These are phyloP conservation scores for Ceratina australensis DNA, from an alignment of 1,140 invertebrate genomes.

Conservation along the genomic window DNA sequence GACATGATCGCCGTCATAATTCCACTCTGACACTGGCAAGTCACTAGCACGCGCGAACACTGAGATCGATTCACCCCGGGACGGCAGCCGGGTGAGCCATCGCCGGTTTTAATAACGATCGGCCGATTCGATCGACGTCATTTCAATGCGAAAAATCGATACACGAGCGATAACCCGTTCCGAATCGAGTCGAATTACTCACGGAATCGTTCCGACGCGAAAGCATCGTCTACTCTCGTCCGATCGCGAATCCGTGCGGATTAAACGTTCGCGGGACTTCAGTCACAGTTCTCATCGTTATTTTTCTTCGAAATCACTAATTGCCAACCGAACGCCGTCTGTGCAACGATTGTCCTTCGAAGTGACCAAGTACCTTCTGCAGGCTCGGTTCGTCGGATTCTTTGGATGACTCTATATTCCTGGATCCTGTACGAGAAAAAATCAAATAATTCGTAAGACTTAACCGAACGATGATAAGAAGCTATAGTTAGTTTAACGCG, in stretches of 20 bases:
- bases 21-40: conserved; percentile 47
- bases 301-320: not conserved
- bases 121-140: conserved; percentile 30
- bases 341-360: too few relatives aligned
- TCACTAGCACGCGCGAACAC: conserved; percentile 53
- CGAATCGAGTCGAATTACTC: too few relatives aligned
- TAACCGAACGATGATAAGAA: not conserved
- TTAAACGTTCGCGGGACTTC: conserved; percentile 37
- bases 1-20: conserved; percentile 15
- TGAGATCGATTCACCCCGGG: conserved; percentile 34
- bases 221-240: conserved; percentile 26
- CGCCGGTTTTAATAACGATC: conserved; percentile 34
- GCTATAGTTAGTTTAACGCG: too few relatives aligned
- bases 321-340: not conserved
- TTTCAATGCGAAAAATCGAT: conserved; percentile 8
- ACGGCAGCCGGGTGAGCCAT: conserved; percentile 39
- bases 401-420: not conserved
- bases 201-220: not conserved
- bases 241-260: not conserved
- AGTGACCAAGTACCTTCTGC: too few relatives aligned
- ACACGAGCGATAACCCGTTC: not conserved
- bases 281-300: conserved; percentile 35
- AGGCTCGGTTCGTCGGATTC: conserved; percentile 10
- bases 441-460: conserved; percentile 4
- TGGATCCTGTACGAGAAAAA: conserved; percentile 18